These are phyloP conservation scores for Papilio elwesi DNA, from an alignment of 2,888 invertebrate species.

Conservation along the genomic window DNA sequence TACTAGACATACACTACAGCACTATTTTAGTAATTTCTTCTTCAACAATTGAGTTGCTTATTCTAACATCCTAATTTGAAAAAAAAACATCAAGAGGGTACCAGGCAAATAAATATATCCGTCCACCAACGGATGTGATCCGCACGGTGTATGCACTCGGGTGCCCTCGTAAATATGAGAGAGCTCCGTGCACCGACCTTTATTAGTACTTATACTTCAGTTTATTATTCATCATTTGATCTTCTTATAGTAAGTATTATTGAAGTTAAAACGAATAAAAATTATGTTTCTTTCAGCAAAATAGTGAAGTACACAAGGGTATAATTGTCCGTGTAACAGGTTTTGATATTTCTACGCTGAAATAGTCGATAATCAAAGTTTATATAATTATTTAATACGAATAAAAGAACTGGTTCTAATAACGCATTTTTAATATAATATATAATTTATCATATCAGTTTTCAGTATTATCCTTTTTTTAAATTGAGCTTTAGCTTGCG, in stretches of 20 bases:
- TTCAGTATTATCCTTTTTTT: too few relatives aligned
- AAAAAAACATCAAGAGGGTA: neutral
- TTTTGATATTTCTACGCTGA: too few relatives aligned
- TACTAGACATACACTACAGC: too few relatives aligned
- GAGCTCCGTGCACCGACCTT: neutral
- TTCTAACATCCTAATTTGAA: neutral
- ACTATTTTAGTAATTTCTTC: too few relatives aligned
- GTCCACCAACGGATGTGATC: neutral
- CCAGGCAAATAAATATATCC: neutral
- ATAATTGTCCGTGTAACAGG: too few relatives aligned
- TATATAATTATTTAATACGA: too few relatives aligned
- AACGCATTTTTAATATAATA: too few relatives aligned
- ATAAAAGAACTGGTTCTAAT: too few relatives aligned
- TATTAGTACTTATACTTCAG: constrained; percentile 1
- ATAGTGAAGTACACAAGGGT: neutral
- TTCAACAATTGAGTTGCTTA: too few relatives aligned
- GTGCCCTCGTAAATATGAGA: neutral
- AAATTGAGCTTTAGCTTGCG: too few relatives aligned
- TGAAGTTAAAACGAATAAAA: neutral
- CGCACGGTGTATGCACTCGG: neutral
- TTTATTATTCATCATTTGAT: neutral
- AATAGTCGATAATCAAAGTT: too few relatives aligned
- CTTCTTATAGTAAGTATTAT: neutral
- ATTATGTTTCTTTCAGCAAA: neutral
- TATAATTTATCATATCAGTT: too few relatives aligned